Conservation (phyloP, 2,888 invertebrate genomes). For the Trachelus tabidus region DNA sequence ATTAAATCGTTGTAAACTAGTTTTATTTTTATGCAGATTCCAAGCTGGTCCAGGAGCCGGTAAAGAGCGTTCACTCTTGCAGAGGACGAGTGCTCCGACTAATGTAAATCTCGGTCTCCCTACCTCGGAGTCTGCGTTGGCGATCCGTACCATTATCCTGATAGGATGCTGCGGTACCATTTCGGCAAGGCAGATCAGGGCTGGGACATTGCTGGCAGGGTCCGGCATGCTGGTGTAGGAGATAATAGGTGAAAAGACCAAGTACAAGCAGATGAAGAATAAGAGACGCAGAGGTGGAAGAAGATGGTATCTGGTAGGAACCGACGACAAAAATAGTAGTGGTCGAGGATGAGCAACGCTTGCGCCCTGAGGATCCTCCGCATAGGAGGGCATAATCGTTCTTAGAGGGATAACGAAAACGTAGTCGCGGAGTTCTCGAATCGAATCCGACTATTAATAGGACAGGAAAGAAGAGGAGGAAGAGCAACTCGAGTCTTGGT, state of each 20-base stretch:
- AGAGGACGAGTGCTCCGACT: not conserved
- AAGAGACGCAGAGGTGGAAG: not conserved
- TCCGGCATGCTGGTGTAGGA: not conserved
- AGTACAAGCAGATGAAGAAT: not conserved
- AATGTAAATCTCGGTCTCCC: not conserved
- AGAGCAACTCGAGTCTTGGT: conserved; percentile 44
- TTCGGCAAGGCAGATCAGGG: not conserved
- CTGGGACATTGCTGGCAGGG: not conserved
- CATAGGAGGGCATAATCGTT: not conserved
- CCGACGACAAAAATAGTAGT: conserved; percentile 43
- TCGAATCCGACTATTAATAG: conserved; percentile 36
- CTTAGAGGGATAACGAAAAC: not conserved
- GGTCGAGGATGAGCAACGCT: conserved; percentile 42
- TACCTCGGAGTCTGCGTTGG: not conserved
- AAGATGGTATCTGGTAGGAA: conserved; percentile 19
- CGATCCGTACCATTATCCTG: not conserved
- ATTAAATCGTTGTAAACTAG: not conserved
- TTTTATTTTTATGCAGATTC: not conserved
- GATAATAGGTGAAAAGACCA: conserved; percentile 22
- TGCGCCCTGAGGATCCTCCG: conserved; percentile 23
- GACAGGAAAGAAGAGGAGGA: conserved; percentile 37
- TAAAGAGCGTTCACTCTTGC: not conserved
- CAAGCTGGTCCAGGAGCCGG: not conserved
- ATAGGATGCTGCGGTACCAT: not conserved
- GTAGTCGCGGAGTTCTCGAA: conserved; percentile 29